phyloP scores from a whole-genome alignment of 2,888 invertebrate genomes.

The Linnaemya vulpina region DNA sequence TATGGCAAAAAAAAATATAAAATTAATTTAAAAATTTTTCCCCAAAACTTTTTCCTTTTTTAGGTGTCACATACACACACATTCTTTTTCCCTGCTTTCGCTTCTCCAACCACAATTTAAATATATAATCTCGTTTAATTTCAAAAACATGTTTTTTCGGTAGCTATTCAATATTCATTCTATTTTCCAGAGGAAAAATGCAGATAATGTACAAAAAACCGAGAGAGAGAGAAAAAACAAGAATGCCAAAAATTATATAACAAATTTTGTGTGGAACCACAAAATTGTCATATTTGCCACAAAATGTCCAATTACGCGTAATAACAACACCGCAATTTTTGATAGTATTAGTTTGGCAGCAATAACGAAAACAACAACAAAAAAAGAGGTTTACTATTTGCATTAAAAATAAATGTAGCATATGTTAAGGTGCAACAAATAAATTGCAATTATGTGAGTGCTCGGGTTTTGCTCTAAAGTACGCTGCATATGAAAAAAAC shows the following conservation, averaged over 20 bases:
- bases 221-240: slow-evolving; percentile 19
- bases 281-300: slow-evolving; percentile 75
- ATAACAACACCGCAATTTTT: slow-evolving; percentile 70
- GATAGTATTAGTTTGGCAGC: slow-evolving; percentile 62
- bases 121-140: slow-evolving; percentile 69
- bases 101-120: slow-evolving; percentile 60
- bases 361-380: slow-evolving; percentile 32
- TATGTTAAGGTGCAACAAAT: slow-evolving; percentile 28
- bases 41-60: not conserved
- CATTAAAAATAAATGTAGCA: slow-evolving; percentile 55
- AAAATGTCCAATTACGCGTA: slow-evolving; percentile 74
- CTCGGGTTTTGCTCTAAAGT: not conserved
- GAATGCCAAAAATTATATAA: slow-evolving; percentile 54
- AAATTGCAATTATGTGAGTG: slow-evolving; percentile 18
- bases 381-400: not conserved
- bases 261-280: slow-evolving; percentile 72
- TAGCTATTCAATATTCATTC: slow-evolving; percentile 34
- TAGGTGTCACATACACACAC: slow-evolving; percentile 10
- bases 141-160: slow-evolving; percentile 42
- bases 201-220: slow-evolving; percentile 17
- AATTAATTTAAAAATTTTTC: not conserved
- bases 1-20: not conserved
- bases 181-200: slow-evolving; percentile 31
- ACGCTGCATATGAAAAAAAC: not conserved
- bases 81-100: not conserved